phyloP scores from a whole-genome alignment of 2,888 invertebrate genomes.

The Baccha elongata region DNA sequence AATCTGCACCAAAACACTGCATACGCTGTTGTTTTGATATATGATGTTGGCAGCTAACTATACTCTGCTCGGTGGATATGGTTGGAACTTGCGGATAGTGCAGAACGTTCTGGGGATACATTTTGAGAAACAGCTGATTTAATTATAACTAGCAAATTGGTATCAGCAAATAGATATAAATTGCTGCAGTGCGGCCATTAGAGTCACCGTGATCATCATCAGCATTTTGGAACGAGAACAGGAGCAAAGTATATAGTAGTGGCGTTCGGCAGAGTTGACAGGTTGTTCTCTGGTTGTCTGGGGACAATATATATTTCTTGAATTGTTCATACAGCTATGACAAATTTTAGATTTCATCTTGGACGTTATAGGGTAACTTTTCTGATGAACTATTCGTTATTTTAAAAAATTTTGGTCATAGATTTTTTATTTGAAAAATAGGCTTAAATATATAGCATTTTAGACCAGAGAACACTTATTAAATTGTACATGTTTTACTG shows the following conservation, averaged over 20 bases:
- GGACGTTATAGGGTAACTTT: background rate
- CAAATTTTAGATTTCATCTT: background rate
- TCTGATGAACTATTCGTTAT: no score
- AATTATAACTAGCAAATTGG: constrained; percentile 72
- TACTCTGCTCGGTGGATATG: constrained; percentile 34
- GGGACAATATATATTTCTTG: background rate
- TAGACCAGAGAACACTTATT: no score
- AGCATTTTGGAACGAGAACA: background rate
- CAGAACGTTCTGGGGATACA: constrained; percentile 29
- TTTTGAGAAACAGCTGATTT: constrained; percentile 54
- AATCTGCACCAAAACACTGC: constrained; percentile 52
- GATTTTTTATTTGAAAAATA: no score
- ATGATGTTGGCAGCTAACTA: constrained; percentile 43
- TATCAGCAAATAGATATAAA: constrained; percentile 62
- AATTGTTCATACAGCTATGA: background rate
- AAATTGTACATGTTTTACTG: no score
- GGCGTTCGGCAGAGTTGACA: constrained; percentile 32
- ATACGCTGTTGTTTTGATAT: constrained; percentile 61
- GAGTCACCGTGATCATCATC: constrained; percentile 38
- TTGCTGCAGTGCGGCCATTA: constrained; percentile 55
- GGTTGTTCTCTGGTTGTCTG: constrained; percentile 49
- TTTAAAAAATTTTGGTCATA: no score
- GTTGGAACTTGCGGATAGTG: constrained; percentile 31
- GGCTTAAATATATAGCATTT: no score
- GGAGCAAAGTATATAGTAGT: background rate